Base-by-base conservation (phyloP, 2,113 vertebrate genomes). In the Tichodroma muraria region DNA sequence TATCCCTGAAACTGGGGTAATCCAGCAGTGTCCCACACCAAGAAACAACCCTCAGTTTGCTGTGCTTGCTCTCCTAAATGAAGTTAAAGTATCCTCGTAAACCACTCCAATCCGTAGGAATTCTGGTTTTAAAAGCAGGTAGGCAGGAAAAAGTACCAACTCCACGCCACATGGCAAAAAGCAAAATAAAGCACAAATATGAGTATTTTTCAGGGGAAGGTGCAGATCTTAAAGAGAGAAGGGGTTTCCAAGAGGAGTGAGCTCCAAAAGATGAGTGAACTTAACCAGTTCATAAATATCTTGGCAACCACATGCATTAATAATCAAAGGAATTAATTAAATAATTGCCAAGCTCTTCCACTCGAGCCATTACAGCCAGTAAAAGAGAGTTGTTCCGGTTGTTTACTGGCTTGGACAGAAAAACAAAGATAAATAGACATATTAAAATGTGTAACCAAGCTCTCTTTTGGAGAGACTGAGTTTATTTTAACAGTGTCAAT, bases 401-500 rank as follows among this genome's bases (percentile, higher is more conserved):
- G 59, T 94, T 96, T 93, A 93, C 86, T 93, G 79, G 86, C 91
- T 71, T 19, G 78, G 85, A 61, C 80, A 95, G 80, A 89, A 97
- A 92, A 73, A 92, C 63, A 95, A 95, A 95, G 85, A 95, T 85
- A 96, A 96, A 94, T 59, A 85, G 45, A 89, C 35, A 70, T 71
- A 81, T 80, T 97, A 93, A 97, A 95, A 95, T 95, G 82, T 75
- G 92, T 80, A 94, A 96, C 88, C 77, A 78, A 88, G 64, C 44
- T 91, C 85, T 86, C 59, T 73, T 91, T 96, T 88, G 83, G 76
- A 85, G 47, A 38, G 38, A 91, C 56, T 94, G 88, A 47, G 93
- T 96, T 98, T 95, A 81, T 93, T 89, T 90, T 94, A 90, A 82
- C 71, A 88, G 24, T 91, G 92, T 89, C 92, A 95, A 95, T 96